Conservation (phyloP, 2,888 invertebrate species). For the Epistrophe grossulariae region DNA sequence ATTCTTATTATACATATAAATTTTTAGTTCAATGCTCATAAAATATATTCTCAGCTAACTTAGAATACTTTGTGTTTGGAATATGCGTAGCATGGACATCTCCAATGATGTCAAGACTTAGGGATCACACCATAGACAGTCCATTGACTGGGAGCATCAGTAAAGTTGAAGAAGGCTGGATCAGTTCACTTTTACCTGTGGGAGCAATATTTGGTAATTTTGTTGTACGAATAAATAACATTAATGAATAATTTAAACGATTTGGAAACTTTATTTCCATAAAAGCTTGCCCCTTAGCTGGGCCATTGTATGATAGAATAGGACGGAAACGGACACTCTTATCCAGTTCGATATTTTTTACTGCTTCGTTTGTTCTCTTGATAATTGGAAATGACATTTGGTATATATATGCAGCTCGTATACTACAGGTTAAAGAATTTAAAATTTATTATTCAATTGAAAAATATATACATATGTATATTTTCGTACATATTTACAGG, state of each 20-base stretch:
- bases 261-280: neutral
- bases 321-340: constrained; percentile 89
- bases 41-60: constrained; percentile 87
- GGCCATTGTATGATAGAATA: constrained; percentile 87
- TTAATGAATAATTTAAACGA: neutral
- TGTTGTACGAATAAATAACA: neutral
- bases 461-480: no score
- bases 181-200: constrained; percentile 88
- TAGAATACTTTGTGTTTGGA: constrained; percentile 88
- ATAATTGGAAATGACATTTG: constrained; percentile 86
- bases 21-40: no score
- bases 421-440: constrained; percentile 78
- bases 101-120: constrained; percentile 87
- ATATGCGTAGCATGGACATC: constrained; percentile 91
- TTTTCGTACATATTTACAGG: constrained; percentile 80
- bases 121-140: constrained; percentile 80
- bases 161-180: constrained; percentile 88
- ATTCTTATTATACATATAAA: no score
- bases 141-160: constrained; percentile 84
- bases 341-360: constrained; percentile 87
- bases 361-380: constrained; percentile 89
- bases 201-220: constrained; percentile 88
- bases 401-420: constrained; percentile 84
- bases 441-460: neutral
- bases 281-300: constrained; percentile 88